phyloP scores from a whole-genome alignment of 2,888 invertebrate genomes.

The Pycnomerus fuliginosus region DNA sequence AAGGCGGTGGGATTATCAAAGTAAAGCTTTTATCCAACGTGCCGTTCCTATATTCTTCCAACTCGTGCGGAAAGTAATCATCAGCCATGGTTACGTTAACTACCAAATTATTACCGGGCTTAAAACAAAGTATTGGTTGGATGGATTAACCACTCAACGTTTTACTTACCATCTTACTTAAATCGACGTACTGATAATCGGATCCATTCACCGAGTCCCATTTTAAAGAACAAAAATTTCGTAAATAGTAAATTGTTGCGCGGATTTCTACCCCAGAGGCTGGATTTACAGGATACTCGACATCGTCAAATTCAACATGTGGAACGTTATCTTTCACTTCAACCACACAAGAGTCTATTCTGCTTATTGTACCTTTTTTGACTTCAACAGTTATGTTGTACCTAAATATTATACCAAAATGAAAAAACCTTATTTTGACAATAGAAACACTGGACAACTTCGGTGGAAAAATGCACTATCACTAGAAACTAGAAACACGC shows the following conservation, averaged over 20 bases:
- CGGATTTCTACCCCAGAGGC: slow-evolving; percentile 9
- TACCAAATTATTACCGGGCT: slow-evolving; percentile 20
- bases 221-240: slow-evolving; percentile 19
- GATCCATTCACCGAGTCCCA: slow-evolving; percentile 11
- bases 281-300: slow-evolving; percentile 17
- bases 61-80: slow-evolving; percentile 21
- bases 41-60: slow-evolving; percentile 21
- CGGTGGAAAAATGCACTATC: too few relatives aligned
- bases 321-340: slow-evolving; percentile 12
- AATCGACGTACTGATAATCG: slow-evolving; percentile 13
- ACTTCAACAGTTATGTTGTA: slow-evolving; percentile 17
- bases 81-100: slow-evolving; percentile 17
- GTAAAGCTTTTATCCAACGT: slow-evolving; percentile 13
- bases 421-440: neutral
- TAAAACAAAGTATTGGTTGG: too few relatives aligned
- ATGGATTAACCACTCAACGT: too few relatives aligned
- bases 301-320: slow-evolving; percentile 18
- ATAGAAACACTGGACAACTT: too few relatives aligned
- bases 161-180: slow-evolving; percentile 13
- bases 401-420: neutral
- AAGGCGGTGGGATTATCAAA: slow-evolving; percentile 16
- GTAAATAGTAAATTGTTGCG: slow-evolving; percentile 9
- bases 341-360: slow-evolving; percentile 10
- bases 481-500: too few relatives aligned
- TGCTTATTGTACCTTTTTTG: slow-evolving; percentile 3